Evolutionary conservation across 2,113 vertebrate genomes (phyloP).

Genomic region (Canis aureus): DNA sequence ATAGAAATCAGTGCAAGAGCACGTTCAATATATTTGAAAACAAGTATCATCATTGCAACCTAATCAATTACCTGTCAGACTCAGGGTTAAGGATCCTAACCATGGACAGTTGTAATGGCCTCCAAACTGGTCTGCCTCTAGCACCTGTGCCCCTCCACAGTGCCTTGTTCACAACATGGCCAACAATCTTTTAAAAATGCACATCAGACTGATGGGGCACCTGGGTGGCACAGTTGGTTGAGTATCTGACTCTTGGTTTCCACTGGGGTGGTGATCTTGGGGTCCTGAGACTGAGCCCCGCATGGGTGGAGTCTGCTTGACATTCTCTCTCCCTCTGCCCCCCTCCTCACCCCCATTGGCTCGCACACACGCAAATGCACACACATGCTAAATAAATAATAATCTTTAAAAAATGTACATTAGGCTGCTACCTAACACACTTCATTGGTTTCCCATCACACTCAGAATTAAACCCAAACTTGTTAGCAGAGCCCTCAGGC

Average conservation of each 20-base stretch:
- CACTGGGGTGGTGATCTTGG: not conserved
- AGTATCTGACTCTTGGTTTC: not conserved
- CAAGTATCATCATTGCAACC: not conserved
- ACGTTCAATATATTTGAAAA: not conserved
- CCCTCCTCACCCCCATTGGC: not conserved
- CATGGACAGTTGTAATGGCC: fast-evolving
- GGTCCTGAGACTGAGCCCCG: not conserved
- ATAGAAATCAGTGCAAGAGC: not conserved
- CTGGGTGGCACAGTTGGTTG: not conserved
- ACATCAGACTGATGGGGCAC: not conserved
- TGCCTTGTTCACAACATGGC: not conserved
- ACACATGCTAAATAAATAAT: not conserved
- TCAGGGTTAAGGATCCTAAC: not conserved
- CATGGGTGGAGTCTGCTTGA: not conserved
- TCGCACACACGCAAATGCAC: not conserved
- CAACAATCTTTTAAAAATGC: not conserved
- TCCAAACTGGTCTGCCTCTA: not conserved
- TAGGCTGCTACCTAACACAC: not conserved
- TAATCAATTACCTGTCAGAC: not conserved
- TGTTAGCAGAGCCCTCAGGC: not conserved
- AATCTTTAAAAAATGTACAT: not conserved
- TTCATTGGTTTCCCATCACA: not conserved
- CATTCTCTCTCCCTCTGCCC: not conserved
- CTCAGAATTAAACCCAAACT: not conserved
- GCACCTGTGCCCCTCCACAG: too few species aligned